A percentile compares a stretch with the other conserved stretches of the same genome.
These are phyloP conservation scores for Hucho hucho DNA, from an alignment of 2,113 vertebrate species.

Conservation along the genomic window DNA sequence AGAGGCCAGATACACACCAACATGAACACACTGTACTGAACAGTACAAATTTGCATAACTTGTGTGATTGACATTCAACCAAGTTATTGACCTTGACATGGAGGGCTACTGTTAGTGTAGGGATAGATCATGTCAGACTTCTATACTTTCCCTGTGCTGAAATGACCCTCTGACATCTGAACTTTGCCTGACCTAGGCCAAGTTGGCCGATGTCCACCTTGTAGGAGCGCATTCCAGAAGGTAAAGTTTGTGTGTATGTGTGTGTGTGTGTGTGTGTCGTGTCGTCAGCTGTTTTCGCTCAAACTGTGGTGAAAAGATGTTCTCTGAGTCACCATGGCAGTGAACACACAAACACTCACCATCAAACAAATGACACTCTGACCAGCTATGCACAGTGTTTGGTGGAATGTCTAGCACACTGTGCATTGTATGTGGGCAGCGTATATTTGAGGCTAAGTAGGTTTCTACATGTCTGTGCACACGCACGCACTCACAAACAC, in stretches of 20 bases:
- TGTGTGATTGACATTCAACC: background rate
- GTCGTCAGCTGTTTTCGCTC: conserved; percentile 40
- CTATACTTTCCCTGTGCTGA: background rate
- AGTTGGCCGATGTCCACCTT: background rate
- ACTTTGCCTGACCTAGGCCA: background rate
- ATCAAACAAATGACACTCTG: background rate
- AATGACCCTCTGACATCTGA: background rate
- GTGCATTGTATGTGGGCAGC: background rate
- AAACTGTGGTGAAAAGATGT: conserved; percentile 23
- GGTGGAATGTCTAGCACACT: background rate
- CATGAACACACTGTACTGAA: background rate
- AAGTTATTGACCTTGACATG: background rate
- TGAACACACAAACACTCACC: background rate
- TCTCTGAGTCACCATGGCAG: conserved; percentile 40
- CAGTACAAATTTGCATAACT: background rate
- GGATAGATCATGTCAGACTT: no score
- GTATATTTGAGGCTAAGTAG: background rate
- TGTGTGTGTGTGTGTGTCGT: no score
- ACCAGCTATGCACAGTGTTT: background rate
- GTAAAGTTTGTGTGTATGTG: background rate
- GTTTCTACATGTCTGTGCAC: background rate
- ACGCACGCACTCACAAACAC: background rate
- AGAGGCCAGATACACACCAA: background rate
- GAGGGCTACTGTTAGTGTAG: no score
- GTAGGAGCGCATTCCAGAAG: background rate